Conservation (phyloP, 2,888 invertebrate genomes). For the Drosophila subsilvestris region DNA sequence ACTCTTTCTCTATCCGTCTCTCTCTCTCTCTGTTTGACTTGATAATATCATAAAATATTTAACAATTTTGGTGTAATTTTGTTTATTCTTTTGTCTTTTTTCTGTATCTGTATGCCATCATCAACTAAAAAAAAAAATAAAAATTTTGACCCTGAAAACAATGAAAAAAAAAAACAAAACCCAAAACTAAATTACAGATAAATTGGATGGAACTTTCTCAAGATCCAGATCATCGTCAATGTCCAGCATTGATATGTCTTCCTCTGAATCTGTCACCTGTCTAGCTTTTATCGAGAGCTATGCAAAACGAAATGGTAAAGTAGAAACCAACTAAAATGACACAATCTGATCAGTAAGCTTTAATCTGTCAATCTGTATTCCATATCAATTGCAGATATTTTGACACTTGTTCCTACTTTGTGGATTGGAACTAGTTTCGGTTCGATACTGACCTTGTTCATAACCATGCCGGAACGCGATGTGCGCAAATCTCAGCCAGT, state of each 20-base stretch:
- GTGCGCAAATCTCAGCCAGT: conserved; percentile 93
- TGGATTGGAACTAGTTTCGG: conserved; percentile 99
- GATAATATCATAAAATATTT: conserved; percentile 20
- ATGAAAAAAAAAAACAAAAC: conserved; percentile 30
- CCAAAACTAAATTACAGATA: conserved; percentile 89
- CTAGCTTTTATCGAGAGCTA: conserved; percentile 98
- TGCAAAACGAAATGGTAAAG: conserved; percentile 95
- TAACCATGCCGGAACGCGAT: conserved; percentile 92
- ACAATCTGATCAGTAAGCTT: not conserved
- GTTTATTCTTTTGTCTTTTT: conserved; percentile 44
- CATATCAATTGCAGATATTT: conserved; percentile 88
- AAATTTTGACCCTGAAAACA: conserved; percentile 13
- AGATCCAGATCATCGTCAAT: conserved; percentile 98
- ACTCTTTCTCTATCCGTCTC: conserved; percentile 46
- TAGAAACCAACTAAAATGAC: not conserved
- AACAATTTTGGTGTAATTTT: conserved; percentile 42
- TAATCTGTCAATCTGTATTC: not conserved
- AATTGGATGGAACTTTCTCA: conserved; percentile 98
- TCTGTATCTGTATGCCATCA: conserved; percentile 44
- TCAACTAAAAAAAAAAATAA: conserved; percentile 4
- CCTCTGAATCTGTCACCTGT: conserved; percentile 97
- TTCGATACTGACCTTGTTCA: conserved; percentile 96
- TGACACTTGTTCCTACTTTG: conserved; percentile 92
- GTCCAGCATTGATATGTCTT: conserved; percentile 98
- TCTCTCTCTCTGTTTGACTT: conserved; percentile 40